Percentiles rank a stretch among this genome's conserved stretches.
These are phyloP conservation scores for Acleris literana DNA, from an alignment of 2,888 invertebrate species.

Conservation along the genomic window DNA sequence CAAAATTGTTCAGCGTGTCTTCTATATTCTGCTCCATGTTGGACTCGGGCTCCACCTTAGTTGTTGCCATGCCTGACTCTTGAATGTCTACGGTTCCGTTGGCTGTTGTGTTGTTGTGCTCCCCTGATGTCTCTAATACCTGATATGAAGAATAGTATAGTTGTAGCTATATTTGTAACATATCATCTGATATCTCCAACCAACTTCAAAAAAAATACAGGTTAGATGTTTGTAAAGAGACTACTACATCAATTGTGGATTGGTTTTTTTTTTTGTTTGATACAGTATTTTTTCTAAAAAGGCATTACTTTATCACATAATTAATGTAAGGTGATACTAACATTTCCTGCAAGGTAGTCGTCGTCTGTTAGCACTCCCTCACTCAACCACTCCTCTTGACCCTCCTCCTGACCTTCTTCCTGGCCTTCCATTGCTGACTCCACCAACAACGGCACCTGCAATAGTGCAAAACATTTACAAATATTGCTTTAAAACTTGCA, in stretches of 20 bases:
- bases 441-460: slow-evolving; percentile 35
- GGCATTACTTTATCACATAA: no score
- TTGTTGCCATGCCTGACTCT: neutral
- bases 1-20: slow-evolving; percentile 59
- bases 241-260: no score
- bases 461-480: neutral
- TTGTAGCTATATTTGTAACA: no score
- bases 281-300: no score
- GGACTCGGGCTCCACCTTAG: slow-evolving; percentile 23
- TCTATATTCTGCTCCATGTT: slow-evolving; percentile 54
- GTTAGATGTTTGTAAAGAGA: no score
- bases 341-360: slow-evolving; percentile 47
- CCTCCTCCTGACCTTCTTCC: slow-evolving; percentile 49
- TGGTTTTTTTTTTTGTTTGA: no score
- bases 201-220: no score
- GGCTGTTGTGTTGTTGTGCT: no score
- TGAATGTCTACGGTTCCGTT: neutral
- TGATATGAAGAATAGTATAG: no score
- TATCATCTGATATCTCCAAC: no score
- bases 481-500: no score
- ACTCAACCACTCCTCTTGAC: slow-evolving; percentile 75
- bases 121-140: no score
- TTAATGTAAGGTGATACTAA: slow-evolving; percentile 1
- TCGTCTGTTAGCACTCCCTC: slow-evolving; percentile 72
- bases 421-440: slow-evolving; percentile 31